Base-by-base conservation (phyloP, 2,113 vertebrate genomes). In the Cettia cetti region DNA sequence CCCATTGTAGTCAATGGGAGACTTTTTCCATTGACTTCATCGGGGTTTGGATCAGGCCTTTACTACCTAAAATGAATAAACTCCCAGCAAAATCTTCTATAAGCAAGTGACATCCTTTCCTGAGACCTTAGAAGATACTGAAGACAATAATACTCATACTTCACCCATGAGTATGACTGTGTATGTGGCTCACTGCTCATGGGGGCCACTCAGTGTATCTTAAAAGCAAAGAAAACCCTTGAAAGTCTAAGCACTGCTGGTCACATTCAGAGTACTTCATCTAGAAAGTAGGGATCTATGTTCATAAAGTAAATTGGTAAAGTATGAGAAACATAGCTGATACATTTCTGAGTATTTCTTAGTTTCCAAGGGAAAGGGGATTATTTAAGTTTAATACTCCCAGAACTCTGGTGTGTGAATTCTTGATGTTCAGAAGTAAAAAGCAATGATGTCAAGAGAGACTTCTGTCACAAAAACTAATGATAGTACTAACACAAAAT, bases 1-100 rank as follows among this genome's bases (percentile, higher is more conserved):
- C 95, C 94, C 92, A 92, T 81, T 96, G 95, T 93, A 96, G 94
- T 96, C 96, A 96, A 95, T 95, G 95, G 95, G 82, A 97, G 88
- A 59, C 37, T 95, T 97, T 97, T 97, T 94, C 95, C 85, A 94
- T 96, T 96, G 94, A 95, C 95, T 97, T 95, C 88, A 94, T 93
- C 5, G 88, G 94, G 94, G 95, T 97, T 97, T 95, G 94, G 90
- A 96, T 95, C 79, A 96, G 50, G 95, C 64, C 92, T 97, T 95
- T 97, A 93, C 94, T 96, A 94, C 68, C 94, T 95, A 88, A 95
- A 96, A 59, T 57, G 92, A 86, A 82, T 33, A 95, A 37, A 66
- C 71, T 90, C 30, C 45, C 35, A 61, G 63, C 17, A 30, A 72
- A 95, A 75, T 65, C 94, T 93, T 15, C 85, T 74, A 6, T 90